Conservation (phyloP, 2,888 invertebrate genomes). For the Apamea sordens region DNA sequence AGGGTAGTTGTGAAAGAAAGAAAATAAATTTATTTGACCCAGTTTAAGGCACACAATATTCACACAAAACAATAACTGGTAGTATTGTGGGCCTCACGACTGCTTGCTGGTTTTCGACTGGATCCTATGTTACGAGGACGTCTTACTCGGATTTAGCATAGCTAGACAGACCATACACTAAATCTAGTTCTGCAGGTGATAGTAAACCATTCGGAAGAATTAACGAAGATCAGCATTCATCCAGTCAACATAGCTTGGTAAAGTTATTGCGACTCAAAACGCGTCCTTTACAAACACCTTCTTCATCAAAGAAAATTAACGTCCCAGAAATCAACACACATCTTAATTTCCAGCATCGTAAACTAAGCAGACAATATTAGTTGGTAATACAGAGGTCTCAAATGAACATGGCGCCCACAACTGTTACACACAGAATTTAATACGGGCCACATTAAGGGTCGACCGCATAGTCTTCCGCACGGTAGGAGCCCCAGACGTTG, state of each 20-base stretch:
- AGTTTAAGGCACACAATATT: no score
- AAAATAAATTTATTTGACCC: no score
- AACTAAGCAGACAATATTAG: conserved; percentile 62
- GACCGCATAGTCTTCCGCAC: conserved; percentile 64
- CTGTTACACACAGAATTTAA: conserved; percentile 70
- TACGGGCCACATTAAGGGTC: conserved; percentile 66
- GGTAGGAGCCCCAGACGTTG: conserved; percentile 58
- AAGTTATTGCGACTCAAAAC: background rate
- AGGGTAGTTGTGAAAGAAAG: background rate
- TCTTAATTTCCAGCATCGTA: conserved; percentile 38
- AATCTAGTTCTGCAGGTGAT: background rate
- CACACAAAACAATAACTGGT: no score
- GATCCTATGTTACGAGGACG: background rate
- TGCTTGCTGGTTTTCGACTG: background rate
- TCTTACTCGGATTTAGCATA: background rate
- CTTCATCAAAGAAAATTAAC: no score
- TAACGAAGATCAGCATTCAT: background rate
- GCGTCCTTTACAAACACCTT: background rate
- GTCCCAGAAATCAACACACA: background rate
- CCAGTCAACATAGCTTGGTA: background rate
- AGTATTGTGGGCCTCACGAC: no score
- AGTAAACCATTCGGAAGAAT: background rate
- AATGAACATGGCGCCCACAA: conserved; percentile 68
- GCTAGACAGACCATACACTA: background rate
- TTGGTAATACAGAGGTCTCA: conserved; percentile 63